Evolutionary conservation across 1,140 invertebrate species (phyloP).

Genomic region (Temnothorax longispinosus): DNA sequence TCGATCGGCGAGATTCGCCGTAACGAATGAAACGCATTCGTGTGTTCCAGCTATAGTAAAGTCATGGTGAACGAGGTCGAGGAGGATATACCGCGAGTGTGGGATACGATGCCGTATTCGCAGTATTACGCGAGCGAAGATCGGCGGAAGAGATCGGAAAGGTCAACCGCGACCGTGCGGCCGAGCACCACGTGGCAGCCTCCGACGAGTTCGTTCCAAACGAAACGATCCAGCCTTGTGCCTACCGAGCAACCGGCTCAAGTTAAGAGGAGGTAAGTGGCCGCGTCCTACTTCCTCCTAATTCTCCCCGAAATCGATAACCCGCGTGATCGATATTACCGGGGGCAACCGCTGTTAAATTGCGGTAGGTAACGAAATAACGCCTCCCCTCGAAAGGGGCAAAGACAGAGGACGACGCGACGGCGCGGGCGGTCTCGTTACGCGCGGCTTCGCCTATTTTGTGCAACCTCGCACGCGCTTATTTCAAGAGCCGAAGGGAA

Average conservation of each 20-base stretch:
- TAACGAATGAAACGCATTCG: background rate
- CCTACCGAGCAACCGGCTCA: conserved; percentile 62
- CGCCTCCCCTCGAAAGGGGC: background rate
- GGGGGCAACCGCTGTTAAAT: conserved; percentile 8
- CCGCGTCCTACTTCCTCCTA: conserved; percentile 46
- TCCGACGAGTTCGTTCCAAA: conserved; percentile 54
- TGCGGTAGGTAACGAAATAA: conserved; percentile 29
- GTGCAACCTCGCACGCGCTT: background rate
- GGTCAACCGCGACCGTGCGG: conserved; percentile 33
- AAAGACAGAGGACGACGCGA: background rate
- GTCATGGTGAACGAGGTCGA: conserved; percentile 75
- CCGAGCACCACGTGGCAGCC: conserved; percentile 60
- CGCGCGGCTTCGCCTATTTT: background rate
- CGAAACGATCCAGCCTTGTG: conserved; percentile 43
- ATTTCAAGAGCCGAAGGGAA: background rate
- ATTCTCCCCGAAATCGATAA: conserved; percentile 52
- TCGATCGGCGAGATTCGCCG: background rate
- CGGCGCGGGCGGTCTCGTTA: no score
- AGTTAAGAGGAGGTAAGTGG: conserved; percentile 77
- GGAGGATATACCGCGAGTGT: conserved; percentile 72
- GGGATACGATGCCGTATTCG: conserved; percentile 72
- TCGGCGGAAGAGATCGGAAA: conserved; percentile 79
- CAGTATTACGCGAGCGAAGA: conserved; percentile 74
- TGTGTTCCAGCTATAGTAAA: conserved; percentile 75
- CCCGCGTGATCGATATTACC: conserved; percentile 41